Evolutionary conservation across 2,113 vertebrate species (phyloP), one percentile per base, ranked within the genome.

Genomic region (Phylloscopus whistleri): DNA sequence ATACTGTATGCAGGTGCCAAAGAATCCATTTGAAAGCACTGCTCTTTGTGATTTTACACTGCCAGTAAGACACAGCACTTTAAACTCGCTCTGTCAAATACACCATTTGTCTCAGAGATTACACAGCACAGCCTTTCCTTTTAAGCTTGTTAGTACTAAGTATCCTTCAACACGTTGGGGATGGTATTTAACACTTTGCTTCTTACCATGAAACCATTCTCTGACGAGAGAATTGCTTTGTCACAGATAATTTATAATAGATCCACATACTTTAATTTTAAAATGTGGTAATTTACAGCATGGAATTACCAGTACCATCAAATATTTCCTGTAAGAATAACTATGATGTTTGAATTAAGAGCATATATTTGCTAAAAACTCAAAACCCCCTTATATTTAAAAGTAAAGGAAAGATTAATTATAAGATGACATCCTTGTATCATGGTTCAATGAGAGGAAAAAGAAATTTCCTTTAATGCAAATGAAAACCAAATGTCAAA

Each of bases 121-220:
- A 87, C 52, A 69, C 63, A 88, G 68, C 83, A 91, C 28, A 84
- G 48, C 39, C 53, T 72, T 85, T 79, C 93, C 46, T 83, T 82
- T 94, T 43, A 84, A 90, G 69, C 77, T 67, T 90, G 44, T 81
- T 93, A 93, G 76, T 79, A 93, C 16, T 35, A 96, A 94, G 85
- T 68, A 84, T 35, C 41, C 69, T 87, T 81, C 67, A 86, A 58
- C 44, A 59, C 28, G 15, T 9, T 39, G 53, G 59, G 59, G 70
- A 89, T 15, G 31, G 16, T 87, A 52, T 87, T 93, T 95, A 92
- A 72, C 64, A 80, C 22, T 35, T 87, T 90, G n/a, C 27, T 26
- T 75, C 39, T 89, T 86, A 46, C 39, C 58, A 62, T 72, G 91
- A 94, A 95, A 63, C 23, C 62, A 26, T 26, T 44, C n/a, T 53